Percentiles rank a stretch among this genome's conserved stretches.
Evolutionary conservation across 2,888 invertebrate genomes (phyloP).

Genomic region (Tethea ocularis): DNA sequence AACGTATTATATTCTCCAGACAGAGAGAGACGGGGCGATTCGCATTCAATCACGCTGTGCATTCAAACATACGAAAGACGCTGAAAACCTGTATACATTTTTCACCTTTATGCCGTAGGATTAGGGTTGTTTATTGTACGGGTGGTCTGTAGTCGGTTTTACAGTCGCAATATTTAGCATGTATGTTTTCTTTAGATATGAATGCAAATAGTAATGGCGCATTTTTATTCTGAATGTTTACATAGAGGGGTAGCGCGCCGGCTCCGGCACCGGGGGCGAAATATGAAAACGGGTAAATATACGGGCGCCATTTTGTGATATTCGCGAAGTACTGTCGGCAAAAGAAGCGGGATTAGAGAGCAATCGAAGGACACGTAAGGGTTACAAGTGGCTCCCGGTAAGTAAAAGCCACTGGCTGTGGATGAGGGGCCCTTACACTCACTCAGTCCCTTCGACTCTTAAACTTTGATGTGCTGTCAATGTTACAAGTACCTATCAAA

Average conservation of each 20-base stretch:
- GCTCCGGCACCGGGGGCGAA: constrained; percentile 31
- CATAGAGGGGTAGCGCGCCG: constrained; percentile 68
- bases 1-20: constrained; percentile 17
- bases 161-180: constrained; percentile 75
- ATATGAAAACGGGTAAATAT: constrained; percentile 57
- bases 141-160: constrained; percentile 40
- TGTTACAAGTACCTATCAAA: background rate
- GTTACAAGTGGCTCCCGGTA: constrained; percentile 39
- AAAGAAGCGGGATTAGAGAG: constrained; percentile 44
- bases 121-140: constrained; percentile 37
- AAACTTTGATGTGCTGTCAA: background rate
- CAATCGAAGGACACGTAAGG: constrained; percentile 25
- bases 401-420: constrained; percentile 51
- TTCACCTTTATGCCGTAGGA: constrained; percentile 9
- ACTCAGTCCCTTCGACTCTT: constrained; percentile 15
- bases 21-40: constrained; percentile 47
- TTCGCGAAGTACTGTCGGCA: constrained; percentile 64
- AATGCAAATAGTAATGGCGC: constrained; percentile 84
- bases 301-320: constrained; percentile 72
- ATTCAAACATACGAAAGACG: constrained; percentile 58
- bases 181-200: constrained; percentile 84
- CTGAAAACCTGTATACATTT: background rate
- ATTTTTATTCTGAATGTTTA: constrained; percentile 82
- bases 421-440: constrained; percentile 32
- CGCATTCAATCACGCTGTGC: constrained; percentile 69